These are phyloP conservation scores for Drosophila rellima DNA, from an alignment of 2,888 invertebrate species.

Conservation along the genomic window DNA sequence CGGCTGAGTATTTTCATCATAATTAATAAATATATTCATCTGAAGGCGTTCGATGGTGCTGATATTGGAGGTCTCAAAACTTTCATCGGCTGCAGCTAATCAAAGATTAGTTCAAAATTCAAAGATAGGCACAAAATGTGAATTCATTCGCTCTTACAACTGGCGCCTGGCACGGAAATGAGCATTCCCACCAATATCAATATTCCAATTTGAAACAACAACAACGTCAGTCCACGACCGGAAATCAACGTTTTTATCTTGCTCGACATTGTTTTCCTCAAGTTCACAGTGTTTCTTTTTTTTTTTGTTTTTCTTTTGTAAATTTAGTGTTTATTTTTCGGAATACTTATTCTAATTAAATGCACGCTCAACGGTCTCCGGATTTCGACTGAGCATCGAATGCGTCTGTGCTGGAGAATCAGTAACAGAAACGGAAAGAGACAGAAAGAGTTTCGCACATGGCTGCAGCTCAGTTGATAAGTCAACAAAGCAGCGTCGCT, in stretches of 20 bases:
- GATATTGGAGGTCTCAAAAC: slow-evolving; percentile 49
- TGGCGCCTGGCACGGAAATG: slow-evolving; percentile 72
- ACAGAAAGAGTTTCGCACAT: slow-evolving; percentile 43
- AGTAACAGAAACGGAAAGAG: neutral
- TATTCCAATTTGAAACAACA: slow-evolving; percentile 31
- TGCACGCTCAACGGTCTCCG: slow-evolving; percentile 52
- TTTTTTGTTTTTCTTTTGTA: too few species aligned
- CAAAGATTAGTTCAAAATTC: slow-evolving; percentile 7
- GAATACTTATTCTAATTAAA: slow-evolving; percentile 24
- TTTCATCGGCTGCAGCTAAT: slow-evolving; percentile 21
- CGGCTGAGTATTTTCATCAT: slow-evolving; percentile 84
- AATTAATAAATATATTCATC: slow-evolving; percentile 86
- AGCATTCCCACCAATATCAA: slow-evolving; percentile 39
- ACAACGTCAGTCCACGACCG: slow-evolving; percentile 64
- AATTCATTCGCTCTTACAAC: slow-evolving; percentile 56
- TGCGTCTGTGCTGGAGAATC: slow-evolving; percentile 16
- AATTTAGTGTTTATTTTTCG: slow-evolving; percentile 15
- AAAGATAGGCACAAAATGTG: neutral
- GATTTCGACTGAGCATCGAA: slow-evolving; percentile 59
- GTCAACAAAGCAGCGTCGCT: slow-evolving; percentile 10
- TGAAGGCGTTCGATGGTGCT: slow-evolving; percentile 71
- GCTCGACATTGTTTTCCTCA: slow-evolving; percentile 61
- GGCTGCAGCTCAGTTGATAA: slow-evolving; percentile 45
- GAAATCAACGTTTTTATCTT: slow-evolving; percentile 80
- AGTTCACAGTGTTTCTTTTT: slow-evolving; percentile 41